Percentiles rank a stretch among this genome's conserved stretches.
Evolutionary conservation across 1,140 invertebrate species (phyloP).

Genomic region (Magallana angulata): DNA sequence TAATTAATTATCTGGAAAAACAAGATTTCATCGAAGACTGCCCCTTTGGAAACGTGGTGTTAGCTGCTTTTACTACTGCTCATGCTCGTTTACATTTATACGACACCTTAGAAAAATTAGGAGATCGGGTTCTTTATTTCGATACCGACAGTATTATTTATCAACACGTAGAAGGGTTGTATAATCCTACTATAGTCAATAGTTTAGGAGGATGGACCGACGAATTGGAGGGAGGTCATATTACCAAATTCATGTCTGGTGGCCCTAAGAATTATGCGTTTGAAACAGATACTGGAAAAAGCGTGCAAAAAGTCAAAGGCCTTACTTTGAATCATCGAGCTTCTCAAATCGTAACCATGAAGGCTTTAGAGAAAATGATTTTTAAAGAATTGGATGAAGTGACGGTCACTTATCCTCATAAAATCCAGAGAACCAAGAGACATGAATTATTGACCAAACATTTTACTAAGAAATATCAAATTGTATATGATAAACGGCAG

Average conservation of each 20-base stretch:
- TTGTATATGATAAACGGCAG: slow-evolving; percentile 1
- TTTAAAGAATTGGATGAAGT: neutral
- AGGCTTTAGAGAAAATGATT: neutral
- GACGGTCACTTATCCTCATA: neutral
- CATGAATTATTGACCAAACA: neutral
- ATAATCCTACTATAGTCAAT: neutral
- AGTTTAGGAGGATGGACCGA: slow-evolving; percentile 11
- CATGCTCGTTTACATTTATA: slow-evolving; percentile 78
- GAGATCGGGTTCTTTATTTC: slow-evolving; percentile 73
- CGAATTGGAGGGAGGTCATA: slow-evolving; percentile 27
- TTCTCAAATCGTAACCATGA: neutral
- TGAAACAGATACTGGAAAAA: neutral
- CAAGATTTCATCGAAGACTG: neutral
- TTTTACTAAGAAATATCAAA: neutral
- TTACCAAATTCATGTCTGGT: slow-evolving; percentile 21
- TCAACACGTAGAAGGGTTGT: neutral
- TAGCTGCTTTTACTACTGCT: slow-evolving; percentile 77
- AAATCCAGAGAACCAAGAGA: neutral
- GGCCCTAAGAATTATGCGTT: slow-evolving; percentile 44
- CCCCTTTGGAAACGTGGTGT: slow-evolving; percentile 67
- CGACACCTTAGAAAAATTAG: slow-evolving; percentile 71
- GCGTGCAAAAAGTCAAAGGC: slow-evolving; percentile 40
- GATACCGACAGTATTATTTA: slow-evolving; percentile 77
- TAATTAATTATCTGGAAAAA: neutral
- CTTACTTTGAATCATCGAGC: slow-evolving; percentile 34